Conservation (phyloP, 2,797 vertebrate genomes). For the Morus bassanus region DNA sequence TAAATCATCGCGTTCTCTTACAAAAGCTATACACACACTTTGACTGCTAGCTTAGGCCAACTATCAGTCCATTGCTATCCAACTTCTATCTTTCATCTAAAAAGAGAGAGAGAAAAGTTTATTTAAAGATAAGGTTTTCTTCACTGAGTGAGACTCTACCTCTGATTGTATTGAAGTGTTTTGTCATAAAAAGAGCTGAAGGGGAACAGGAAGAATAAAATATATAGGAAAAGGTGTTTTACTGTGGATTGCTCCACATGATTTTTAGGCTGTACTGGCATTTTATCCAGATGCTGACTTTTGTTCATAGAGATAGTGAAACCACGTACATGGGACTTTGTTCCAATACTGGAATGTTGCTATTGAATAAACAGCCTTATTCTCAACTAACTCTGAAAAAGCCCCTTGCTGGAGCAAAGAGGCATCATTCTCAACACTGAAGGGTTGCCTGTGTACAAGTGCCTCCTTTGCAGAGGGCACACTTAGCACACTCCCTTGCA, state of each 20-base stretch:
- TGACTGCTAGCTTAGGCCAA: not conserved
- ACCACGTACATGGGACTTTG: fast-evolving
- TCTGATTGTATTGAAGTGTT: not conserved
- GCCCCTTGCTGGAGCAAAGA: not conserved
- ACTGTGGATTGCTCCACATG: not conserved
- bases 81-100: not conserved
- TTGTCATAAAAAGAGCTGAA: not conserved
- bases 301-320: not conserved
- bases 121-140: not conserved
- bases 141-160: not conserved
- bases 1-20: not conserved
- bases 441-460: not conserved
- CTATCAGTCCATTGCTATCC: not conserved
- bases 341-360: not conserved
- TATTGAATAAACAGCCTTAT: not conserved
- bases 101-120: not conserved
- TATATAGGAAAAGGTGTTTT: not conserved
- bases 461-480: not conserved
- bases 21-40: not conserved
- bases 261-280: not conserved
- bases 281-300: not conserved
- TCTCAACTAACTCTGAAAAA: not conserved
- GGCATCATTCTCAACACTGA: not conserved
- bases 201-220: not conserved
- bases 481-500: not conserved